These are phyloP conservation scores for Tetramorium simillimum DNA, from an alignment of 1,140 invertebrate species.

Conservation along the genomic window DNA sequence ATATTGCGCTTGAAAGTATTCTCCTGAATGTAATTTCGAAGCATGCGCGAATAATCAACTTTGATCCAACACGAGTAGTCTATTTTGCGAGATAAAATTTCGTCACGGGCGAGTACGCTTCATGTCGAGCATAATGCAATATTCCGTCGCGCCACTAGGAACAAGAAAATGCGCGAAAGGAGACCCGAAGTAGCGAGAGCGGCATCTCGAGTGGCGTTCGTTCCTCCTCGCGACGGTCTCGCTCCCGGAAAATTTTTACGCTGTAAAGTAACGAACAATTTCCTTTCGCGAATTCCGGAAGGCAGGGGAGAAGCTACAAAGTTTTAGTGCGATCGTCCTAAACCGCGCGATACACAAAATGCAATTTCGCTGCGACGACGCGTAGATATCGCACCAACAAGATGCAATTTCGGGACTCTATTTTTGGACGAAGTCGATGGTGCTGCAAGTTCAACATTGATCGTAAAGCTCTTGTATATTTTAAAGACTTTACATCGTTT, in stretches of 20 bases:
- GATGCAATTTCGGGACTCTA: slow-evolving; percentile 8
- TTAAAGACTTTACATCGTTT: background rate
- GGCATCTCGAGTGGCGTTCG: background rate
- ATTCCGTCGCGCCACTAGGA: slow-evolving; percentile 6
- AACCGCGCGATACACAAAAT: slow-evolving; percentile 31
- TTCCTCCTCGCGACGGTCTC: background rate
- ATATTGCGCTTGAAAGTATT: slow-evolving; percentile 13
- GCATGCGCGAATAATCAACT: slow-evolving; percentile 49
- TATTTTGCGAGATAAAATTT: slow-evolving; percentile 53
- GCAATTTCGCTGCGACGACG: slow-evolving; percentile 31
- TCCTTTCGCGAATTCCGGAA: slow-evolving; percentile 31
- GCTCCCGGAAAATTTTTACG: slow-evolving; percentile 23
- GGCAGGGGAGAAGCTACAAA: background rate
- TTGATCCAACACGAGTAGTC: slow-evolving; percentile 43
- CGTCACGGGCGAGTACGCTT: slow-evolving; percentile 27
- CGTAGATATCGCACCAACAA: slow-evolving; percentile 22
- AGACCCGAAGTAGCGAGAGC: slow-evolving; percentile 8
- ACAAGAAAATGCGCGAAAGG: slow-evolving; percentile 31
- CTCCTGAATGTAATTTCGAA: slow-evolving; percentile 35
- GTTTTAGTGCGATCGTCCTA: slow-evolving; percentile 32
- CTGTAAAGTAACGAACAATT: slow-evolving; percentile 39
- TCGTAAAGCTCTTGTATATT: background rate
- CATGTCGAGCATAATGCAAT: slow-evolving; percentile 43
- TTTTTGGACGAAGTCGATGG: background rate
- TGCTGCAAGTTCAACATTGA: slow-evolving; percentile 18